A percentile compares a stretch with the other conserved stretches of the same genome.
These are phyloP conservation scores for Dasysyrphus albostriatus DNA, from an alignment of 2,888 invertebrate genomes.

Conservation along the genomic window DNA sequence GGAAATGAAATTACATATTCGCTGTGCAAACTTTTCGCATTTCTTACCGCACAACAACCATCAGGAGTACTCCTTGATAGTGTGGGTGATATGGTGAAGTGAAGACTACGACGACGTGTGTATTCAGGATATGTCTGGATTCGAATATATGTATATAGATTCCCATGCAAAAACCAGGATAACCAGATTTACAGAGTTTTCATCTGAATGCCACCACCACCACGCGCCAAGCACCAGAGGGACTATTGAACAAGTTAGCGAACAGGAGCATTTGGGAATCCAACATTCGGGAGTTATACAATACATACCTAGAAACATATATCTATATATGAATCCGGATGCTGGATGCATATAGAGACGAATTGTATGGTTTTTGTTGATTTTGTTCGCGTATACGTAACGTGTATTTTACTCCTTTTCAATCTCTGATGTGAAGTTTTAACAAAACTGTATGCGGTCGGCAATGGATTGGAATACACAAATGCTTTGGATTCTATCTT, in stretches of 20 bases:
- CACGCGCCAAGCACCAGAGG: conserved; percentile 51
- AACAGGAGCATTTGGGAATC: conserved; percentile 70
- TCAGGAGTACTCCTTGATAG: conserved; percentile 23
- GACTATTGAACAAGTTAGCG: conserved; percentile 74
- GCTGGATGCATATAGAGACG: conserved; percentile 56
- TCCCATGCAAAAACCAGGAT: conserved; percentile 73
- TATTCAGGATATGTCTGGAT: conserved; percentile 49
- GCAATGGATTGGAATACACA: conserved; percentile 66
- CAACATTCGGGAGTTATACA: not conserved
- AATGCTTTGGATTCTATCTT: conserved; percentile 56
- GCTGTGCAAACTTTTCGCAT: conserved; percentile 76
- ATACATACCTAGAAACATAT: not conserved
- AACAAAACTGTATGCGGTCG: conserved; percentile 60
- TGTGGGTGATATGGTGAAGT: conserved; percentile 3
- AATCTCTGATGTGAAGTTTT: conserved; percentile 61
- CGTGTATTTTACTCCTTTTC: conserved; percentile 53
- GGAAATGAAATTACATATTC: conserved; percentile 73
- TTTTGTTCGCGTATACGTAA: conserved; percentile 62
- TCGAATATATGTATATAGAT: conserved; percentile 14
- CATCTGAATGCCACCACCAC: conserved; percentile 65
- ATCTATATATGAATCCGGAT: conserved; percentile 57
- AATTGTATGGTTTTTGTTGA: conserved; percentile 60
- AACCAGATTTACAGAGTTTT: conserved; percentile 75
- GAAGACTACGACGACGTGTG: conserved; percentile 46
- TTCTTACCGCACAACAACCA: conserved; percentile 73